Evolutionary conservation across 2,888 invertebrate genomes (phyloP).

Genomic region (Luperina testacea): DNA sequence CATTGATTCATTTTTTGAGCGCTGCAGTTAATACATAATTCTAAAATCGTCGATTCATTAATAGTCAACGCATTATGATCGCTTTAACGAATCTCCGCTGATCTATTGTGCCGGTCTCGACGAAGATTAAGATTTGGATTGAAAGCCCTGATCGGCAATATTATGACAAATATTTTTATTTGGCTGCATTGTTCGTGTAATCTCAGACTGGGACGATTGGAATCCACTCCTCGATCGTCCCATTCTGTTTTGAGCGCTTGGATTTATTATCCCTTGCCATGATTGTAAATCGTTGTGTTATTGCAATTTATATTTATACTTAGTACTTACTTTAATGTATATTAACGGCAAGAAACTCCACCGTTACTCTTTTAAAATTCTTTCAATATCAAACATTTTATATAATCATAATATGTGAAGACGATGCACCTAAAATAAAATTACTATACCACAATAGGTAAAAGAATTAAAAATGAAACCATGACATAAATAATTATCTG

Average conservation of each 20-base stretch:
- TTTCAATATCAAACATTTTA: too few species aligned
- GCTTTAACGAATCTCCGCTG: neutral
- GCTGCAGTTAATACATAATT: neutral
- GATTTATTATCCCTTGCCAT: neutral
- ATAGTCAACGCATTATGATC: neutral
- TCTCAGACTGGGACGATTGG: conserved; percentile 29
- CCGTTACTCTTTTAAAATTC: too few species aligned
- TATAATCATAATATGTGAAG: too few species aligned
- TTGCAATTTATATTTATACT: neutral
- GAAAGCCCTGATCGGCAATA: conserved; percentile 29
- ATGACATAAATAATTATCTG: too few species aligned
- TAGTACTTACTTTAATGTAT: neutral
- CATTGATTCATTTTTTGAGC: neutral
- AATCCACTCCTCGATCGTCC: conserved; percentile 19
- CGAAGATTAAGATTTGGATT: conserved; percentile 15
- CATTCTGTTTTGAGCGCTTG: conserved; percentile 18
- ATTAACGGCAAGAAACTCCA: too few species aligned
- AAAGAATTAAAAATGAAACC: too few species aligned
- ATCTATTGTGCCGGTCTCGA: conserved; percentile 14
- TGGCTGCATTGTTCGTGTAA: conserved; percentile 36
- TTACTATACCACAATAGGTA: too few species aligned
- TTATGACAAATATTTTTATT: conserved; percentile 34
- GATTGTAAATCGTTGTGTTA: conserved; percentile 4
- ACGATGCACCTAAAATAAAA: too few species aligned
- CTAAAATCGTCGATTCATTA: neutral